Evolutionary conservation across 2,888 invertebrate species (phyloP).

Genomic region (Tetragonula carbonaria): DNA sequence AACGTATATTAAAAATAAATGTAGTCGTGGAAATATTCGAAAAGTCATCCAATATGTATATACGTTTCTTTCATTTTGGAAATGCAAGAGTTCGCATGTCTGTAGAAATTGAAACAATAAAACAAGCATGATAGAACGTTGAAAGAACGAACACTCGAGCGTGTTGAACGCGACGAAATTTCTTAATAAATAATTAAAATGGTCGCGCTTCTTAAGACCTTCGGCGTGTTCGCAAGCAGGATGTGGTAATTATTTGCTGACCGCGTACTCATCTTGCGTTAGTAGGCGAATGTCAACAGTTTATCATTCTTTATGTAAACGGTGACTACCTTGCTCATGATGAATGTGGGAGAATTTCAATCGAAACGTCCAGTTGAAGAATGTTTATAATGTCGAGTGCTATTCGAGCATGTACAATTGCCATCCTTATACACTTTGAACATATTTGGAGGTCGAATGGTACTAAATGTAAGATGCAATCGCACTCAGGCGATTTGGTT

Average conservation of each 20-base stretch:
- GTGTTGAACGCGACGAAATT: conserved; percentile 38
- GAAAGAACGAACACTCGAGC: not conserved
- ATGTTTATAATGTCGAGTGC: conserved; percentile 3
- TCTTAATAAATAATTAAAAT: conserved; percentile 47
- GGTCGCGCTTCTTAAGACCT: conserved; percentile 39
- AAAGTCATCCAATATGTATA: not conserved
- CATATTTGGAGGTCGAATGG: not conserved
- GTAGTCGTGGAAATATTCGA: not conserved
- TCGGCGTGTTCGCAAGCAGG: conserved; percentile 41
- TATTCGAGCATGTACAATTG: not conserved
- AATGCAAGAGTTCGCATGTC: not conserved
- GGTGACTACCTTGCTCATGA: conserved; percentile 25
- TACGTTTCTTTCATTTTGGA: not conserved
- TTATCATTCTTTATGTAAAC: conserved; percentile 60
- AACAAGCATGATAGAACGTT: not conserved
- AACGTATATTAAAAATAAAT: too few species aligned
- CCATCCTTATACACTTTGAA: not conserved
- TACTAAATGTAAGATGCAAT: not conserved
- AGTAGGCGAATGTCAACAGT: conserved; percentile 65
- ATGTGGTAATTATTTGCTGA: conserved; percentile 63
- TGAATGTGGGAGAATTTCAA: conserved; percentile 21
- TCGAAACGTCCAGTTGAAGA: conserved; percentile 12
- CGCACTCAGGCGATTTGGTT: not conserved
- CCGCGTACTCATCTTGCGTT: conserved; percentile 56
- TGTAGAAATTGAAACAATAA: not conserved